Conservation (phyloP, 2,113 vertebrate species). For the Panthera tigris region DNA sequence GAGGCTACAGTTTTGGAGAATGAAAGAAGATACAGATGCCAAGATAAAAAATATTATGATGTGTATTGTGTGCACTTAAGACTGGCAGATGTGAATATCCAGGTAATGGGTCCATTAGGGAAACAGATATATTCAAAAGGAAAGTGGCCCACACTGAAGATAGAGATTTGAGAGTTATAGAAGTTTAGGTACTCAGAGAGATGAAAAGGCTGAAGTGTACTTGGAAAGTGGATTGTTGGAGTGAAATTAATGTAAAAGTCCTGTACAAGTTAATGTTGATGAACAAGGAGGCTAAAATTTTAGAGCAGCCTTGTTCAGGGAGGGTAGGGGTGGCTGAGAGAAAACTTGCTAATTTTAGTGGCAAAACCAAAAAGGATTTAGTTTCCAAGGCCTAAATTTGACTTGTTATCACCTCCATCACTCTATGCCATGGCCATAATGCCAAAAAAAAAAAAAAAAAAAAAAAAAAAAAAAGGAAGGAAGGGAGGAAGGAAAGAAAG, state of each 20-base stretch:
- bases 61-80: background rate
- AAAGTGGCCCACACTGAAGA: background rate
- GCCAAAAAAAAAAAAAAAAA: background rate
- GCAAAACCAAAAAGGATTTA: background rate
- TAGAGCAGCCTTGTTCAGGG: background rate
- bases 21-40: background rate
- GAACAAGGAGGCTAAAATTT: background rate
- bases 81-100: background rate
- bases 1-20: background rate
- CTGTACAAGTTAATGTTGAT: background rate
- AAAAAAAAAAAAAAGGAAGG: background rate
- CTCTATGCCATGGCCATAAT: background rate
- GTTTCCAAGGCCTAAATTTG: background rate
- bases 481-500: fast-evolving
- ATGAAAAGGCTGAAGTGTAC: background rate
- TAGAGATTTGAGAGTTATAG: background rate
- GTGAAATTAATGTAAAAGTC: background rate
- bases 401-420: background rate
- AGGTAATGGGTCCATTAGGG: background rate
- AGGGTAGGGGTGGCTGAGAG: background rate
- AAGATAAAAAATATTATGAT: background rate
- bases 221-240: background rate
- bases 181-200: background rate
- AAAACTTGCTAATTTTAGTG: background rate
- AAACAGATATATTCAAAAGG: background rate